phyloP scores from a whole-genome alignment of 2,797 vertebrate species.

The Podargus strigoides region DNA sequence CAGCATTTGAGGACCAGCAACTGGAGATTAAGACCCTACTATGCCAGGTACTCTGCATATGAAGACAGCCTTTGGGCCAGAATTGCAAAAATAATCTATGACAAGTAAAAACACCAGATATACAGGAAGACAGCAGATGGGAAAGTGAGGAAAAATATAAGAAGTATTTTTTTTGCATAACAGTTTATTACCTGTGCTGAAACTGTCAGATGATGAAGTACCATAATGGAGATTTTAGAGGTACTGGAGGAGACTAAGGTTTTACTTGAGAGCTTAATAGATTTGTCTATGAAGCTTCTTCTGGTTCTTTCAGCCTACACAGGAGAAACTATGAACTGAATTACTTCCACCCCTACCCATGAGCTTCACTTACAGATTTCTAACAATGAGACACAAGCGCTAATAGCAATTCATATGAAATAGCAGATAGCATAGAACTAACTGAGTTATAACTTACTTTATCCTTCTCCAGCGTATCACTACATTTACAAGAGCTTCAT shows the following conservation, averaged over 20 bases:
- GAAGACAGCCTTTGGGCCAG: background rate
- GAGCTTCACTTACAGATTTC: background rate
- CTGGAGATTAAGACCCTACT: background rate
- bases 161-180: background rate
- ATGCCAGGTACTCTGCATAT: background rate
- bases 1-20: background rate
- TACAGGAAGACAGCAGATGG: background rate
- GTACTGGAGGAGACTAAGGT: background rate
- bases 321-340: background rate
- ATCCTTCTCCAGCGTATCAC: fast-evolving
- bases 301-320: background rate
- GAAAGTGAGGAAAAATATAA: background rate
- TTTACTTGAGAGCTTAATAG: background rate
- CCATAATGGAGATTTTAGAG: background rate
- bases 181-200: background rate
- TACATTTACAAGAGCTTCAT: fast-evolving
- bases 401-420: background rate
- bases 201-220: background rate
- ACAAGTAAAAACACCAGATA: background rate
- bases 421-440: background rate
- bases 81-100: background rate
- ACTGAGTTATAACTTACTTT: background rate
- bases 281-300: background rate
- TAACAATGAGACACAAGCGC: background rate
- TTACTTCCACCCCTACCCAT: background rate